Evolutionary conservation across 2,113 vertebrate species (phyloP).

Genomic region (Aix galericulata): DNA sequence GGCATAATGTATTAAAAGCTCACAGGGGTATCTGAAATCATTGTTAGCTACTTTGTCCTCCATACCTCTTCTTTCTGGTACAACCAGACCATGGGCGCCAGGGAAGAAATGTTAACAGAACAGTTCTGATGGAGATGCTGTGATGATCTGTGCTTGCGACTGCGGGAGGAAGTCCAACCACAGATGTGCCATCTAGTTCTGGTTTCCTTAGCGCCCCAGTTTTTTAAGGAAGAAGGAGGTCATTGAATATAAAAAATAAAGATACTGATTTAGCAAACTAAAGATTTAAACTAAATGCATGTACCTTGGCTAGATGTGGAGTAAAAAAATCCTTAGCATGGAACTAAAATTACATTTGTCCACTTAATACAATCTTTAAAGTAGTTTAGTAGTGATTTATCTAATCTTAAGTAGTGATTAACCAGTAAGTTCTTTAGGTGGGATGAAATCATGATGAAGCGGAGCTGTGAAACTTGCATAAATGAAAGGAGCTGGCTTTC

Average conservation of each 20-base stretch:
- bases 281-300: background rate
- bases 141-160: background rate
- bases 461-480: background rate
- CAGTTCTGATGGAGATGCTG: background rate
- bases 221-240: background rate
- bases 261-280: background rate
- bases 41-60: background rate
- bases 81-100: background rate
- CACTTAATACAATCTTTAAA: background rate
- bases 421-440: background rate
- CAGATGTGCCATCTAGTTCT: background rate
- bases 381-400: background rate
- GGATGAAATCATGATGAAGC: background rate
- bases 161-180: constrained; percentile 1
- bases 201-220: background rate
- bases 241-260: background rate
- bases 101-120: background rate
- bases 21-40: background rate
- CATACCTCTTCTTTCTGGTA: background rate
- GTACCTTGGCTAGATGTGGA: background rate
- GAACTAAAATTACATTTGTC: background rate
- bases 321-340: background rate
- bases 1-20: background rate
- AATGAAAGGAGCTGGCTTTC: background rate
- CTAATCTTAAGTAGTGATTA: background rate